These are phyloP conservation scores for Mesoclemmys tuberculata DNA, from an alignment of 2,113 vertebrate species.

Conservation along the genomic window DNA sequence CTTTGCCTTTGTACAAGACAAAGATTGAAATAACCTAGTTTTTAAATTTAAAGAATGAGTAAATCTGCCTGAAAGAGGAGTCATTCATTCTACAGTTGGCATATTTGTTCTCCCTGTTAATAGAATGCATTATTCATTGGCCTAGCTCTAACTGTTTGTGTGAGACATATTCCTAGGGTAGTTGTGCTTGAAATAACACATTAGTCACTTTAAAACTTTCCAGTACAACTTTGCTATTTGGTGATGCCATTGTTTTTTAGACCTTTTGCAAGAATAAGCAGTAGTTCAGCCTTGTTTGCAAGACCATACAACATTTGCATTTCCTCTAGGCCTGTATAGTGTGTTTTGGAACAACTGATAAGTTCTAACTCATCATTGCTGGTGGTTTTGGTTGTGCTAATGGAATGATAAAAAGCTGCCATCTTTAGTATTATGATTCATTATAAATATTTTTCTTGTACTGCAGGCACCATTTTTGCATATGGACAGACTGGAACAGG, in stretches of 20 bases:
- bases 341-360: background rate
- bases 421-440: background rate
- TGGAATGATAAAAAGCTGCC: background rate
- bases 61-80: background rate
- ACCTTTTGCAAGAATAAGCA: background rate
- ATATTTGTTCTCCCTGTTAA: background rate
- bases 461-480: constrained; percentile 96
- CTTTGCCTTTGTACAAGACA: background rate
- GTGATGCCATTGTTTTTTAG: background rate
- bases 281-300: background rate
- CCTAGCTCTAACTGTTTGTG: background rate
- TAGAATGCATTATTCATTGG: background rate
- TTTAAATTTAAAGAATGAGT: background rate
- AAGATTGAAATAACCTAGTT: background rate
- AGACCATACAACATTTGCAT: background rate
- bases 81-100: background rate
- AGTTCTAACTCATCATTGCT: background rate
- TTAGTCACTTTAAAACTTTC: background rate
- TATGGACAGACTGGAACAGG: constrained; percentile 99
- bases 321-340: background rate
- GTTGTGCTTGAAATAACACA: background rate
- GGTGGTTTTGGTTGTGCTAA: background rate
- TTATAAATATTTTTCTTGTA: background rate
- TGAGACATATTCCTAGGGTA: background rate
- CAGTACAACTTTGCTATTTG: background rate